These are phyloP conservation scores for Fragum fragum DNA, from an alignment of 2,888 invertebrate genomes.

Conservation along the genomic window DNA sequence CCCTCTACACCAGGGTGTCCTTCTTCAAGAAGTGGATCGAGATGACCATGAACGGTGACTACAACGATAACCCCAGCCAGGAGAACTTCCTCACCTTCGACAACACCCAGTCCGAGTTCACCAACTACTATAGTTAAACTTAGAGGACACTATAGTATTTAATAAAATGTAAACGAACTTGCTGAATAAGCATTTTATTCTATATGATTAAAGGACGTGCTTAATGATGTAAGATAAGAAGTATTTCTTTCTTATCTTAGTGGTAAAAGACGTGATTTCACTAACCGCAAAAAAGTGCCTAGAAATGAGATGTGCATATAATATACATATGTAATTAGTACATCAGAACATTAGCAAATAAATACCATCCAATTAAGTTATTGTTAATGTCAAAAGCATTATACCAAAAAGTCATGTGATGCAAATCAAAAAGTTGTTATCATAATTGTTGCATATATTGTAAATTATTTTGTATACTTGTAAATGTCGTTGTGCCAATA, in stretches of 20 bases:
- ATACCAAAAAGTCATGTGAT: conserved; percentile 11
- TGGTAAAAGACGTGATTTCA: conserved; percentile 24
- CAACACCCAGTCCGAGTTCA: conserved; percentile 27
- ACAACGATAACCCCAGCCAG: conserved; percentile 23
- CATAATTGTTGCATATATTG: conserved; percentile 24
- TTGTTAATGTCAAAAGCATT: conserved; percentile 16
- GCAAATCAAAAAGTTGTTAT: conserved; percentile 8
- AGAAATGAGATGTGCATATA: conserved; percentile 10
- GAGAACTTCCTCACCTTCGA: conserved; percentile 29
- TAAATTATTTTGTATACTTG: conserved; percentile 23
- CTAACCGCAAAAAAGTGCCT: conserved; percentile 24
- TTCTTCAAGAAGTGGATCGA: conserved; percentile 75
- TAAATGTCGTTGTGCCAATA: conserved; percentile 32
- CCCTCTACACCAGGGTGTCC: conserved; percentile 78
- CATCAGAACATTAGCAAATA: neutral
- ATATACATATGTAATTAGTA: neutral
- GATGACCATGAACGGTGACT: conserved; percentile 43
- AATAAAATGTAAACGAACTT: neutral
- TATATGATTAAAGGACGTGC: neutral
- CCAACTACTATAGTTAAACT: conserved; percentile 22
- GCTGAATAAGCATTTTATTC: conserved; percentile 14
- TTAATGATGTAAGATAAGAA: neutral
- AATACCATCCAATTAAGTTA: neutral
- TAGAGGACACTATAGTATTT: neutral
- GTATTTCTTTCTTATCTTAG: conserved; percentile 7